Evolutionary conservation across 2,888 invertebrate species (phyloP).

Genomic region (Sesia apiformis): DNA sequence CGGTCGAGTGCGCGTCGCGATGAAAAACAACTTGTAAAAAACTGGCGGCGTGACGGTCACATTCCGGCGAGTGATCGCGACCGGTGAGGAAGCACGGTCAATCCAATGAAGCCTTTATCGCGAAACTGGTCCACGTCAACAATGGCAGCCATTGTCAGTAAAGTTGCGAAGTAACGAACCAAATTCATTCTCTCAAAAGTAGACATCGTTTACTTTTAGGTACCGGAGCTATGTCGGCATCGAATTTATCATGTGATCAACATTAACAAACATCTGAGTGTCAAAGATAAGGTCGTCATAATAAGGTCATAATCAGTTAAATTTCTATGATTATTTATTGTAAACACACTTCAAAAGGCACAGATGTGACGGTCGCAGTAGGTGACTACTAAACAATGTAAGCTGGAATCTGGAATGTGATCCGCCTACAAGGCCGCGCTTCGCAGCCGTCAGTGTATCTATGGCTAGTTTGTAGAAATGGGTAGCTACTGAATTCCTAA

Average conservation of each 20-base stretch:
- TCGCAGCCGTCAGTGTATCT: conserved; percentile 2
- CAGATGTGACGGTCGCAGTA: conserved; percentile 3
- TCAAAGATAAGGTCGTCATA: too few relatives aligned
- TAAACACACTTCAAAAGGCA: not conserved
- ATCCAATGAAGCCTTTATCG: conserved; percentile 42
- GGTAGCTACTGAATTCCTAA: too few relatives aligned
- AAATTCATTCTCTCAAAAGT: conserved; percentile 1
- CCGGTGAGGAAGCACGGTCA: conserved; percentile 26
- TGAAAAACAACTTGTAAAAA: conserved; percentile 25
- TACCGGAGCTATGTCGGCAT: too few relatives aligned
- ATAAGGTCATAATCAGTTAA: too few relatives aligned
- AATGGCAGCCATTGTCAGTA: conserved; percentile 40
- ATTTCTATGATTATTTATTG: too few relatives aligned
- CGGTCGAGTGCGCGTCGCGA: conserved; percentile 24
- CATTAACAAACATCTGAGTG: too few relatives aligned
- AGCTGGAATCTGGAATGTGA: conserved; percentile 65
- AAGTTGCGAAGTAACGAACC: conserved; percentile 1
- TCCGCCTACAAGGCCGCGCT: conserved; percentile 64
- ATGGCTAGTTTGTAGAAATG: too few relatives aligned
- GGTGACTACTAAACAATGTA: conserved; percentile 48
- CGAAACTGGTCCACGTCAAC: conserved; percentile 42
- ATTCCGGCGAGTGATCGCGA: conserved; percentile 21
- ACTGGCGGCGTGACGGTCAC: conserved; percentile 27
- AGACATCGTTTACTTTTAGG: not conserved
- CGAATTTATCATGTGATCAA: too few relatives aligned